Base-by-base conservation (phyloP, 35 echinoderm and acorn worm species). In the Anneissia japonica region DNA sequence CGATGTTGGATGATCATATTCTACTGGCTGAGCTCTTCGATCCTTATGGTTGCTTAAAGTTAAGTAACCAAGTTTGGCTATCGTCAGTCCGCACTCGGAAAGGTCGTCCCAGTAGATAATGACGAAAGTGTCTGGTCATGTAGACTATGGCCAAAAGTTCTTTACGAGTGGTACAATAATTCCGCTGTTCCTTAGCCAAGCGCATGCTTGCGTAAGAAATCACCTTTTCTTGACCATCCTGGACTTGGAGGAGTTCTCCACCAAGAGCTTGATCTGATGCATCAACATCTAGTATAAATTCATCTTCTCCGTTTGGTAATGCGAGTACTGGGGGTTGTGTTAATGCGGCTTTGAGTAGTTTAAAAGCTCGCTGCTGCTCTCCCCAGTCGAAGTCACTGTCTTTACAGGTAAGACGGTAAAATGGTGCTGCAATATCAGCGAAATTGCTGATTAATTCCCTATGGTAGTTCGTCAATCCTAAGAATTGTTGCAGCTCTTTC, bases 381-480 rank as follows among this genome's bases (percentile, higher is more conserved):
- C 26, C 23, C 73, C 73, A 75, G 4, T 28, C 32, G 23, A 75
- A 75, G 4, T 43, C 14, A 14, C 4, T 14, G 40, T 43, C 40
- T 14, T 43, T 43, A 43, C 40, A 4, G 14, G 40, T 43, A n/a
- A n/a, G n/a, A n/a, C n/a, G n/a, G n/a, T 88, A 83, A 31, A 88
- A 39, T 1, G 91, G 91, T 10, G 34, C n/a, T 0, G 81, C 91
- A 34, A 85, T 46, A 13, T 56, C 35, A 0, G 91, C 91, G 10
- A 73, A 85, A 40, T 89, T n/a, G 30, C 36, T 79, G 0, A 93
- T 74, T 36, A 89, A 88, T 0, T 38, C 21, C 19, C 82, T 29
- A 76, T 93, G 87, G 76, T 93, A 93, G 35, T 84, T 89, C 4
- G 36, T 30, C 0, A 93, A 34, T 3, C 91, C 86, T 0, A 93